A percentile compares a stretch with the other conserved stretches of the same genome.
Evolutionary conservation across 2,797 vertebrate species (phyloP).

Genomic region (Lepus oiostolus): DNA sequence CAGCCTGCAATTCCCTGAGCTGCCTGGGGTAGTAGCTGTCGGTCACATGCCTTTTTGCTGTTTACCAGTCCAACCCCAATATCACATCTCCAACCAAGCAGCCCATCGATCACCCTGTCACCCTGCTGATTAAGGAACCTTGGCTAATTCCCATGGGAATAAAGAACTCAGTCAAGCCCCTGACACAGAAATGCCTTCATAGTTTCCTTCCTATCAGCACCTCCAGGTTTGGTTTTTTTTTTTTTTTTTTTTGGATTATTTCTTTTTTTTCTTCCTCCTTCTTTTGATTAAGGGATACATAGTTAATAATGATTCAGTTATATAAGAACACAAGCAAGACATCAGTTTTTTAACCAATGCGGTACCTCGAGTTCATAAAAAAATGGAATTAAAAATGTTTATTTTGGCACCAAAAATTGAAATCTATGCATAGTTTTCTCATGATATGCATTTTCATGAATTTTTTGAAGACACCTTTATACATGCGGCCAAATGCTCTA

Average conservation of each 20-base stretch:
- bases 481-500: neutral
- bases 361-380: neutral
- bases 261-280: conserved; percentile 39
- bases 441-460: too few species aligned
- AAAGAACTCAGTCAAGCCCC: neutral
- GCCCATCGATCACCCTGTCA: neutral
- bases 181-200: neutral
- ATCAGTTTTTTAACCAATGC: conserved; percentile 63
- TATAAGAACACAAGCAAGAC: conserved; percentile 53
- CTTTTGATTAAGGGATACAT: conserved; percentile 57
- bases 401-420: too few species aligned
- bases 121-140: conserved; percentile 31
- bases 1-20: neutral
- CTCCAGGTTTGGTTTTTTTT: neutral
- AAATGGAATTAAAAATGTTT: too few species aligned
- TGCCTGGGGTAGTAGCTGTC: neutral
- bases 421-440: too few species aligned
- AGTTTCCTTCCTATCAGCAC: neutral
- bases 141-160: conserved; percentile 29
- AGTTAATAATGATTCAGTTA: conserved; percentile 73
- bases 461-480: too few species aligned
- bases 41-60: neutral
- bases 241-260: conserved; percentile 11
- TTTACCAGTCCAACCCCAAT: neutral
- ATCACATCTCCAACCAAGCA: neutral